Evolutionary conservation across 1,140 invertebrate species (phyloP), one percentile per base, ranked within the genome.

Genomic region (Helicoverpa armigera): DNA sequence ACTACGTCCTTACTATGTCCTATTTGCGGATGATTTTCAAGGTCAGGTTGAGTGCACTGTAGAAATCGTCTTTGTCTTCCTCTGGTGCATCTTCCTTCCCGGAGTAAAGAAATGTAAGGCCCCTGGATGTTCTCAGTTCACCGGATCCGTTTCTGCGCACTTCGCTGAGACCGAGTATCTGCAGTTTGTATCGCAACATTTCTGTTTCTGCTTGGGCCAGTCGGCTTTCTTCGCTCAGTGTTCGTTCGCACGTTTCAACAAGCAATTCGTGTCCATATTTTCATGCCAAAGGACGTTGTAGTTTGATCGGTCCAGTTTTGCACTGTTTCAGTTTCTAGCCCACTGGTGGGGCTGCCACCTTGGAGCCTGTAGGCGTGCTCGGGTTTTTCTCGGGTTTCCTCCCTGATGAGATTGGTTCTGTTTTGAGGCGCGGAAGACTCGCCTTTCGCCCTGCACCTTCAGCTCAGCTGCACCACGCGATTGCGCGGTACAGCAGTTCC

Each of bases 231-330:
- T 75, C 56, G 35, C 35, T 69, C 11, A 81, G 79, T n/a, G 82
- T 81, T 35, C 82, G 82, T 81, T 35, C 82, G 75, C 13, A 83
- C 75, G 67, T 83, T 83, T 73, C 78, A 83, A 56, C n/a, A 78
- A 81, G 65, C 79, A 80, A 83, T 83, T 65, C 78, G 73, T 80
- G 78, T 83, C 77, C 81, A 58, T 63, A 10, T 12, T 80, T 83
- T 83, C 70, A 83, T 83, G 73, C 67, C 75, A 74, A 82, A 82
- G 16, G 69, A 79, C 81, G 58, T 82, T 69, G 76, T 23, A 51
- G 7, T 18, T 18, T 18, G 56, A 58, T 58, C 56, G 56, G 16
- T 58, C 18, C 58, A 18, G 58, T 23, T 60, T 60, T 10, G 7
- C 16, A 11, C 58, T 60, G 58, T 60, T 2, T 60, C 18, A 12